These are phyloP conservation scores for Dynastes hyllus DNA, from an alignment of 2,888 invertebrate genomes.

Conservation along the genomic window DNA sequence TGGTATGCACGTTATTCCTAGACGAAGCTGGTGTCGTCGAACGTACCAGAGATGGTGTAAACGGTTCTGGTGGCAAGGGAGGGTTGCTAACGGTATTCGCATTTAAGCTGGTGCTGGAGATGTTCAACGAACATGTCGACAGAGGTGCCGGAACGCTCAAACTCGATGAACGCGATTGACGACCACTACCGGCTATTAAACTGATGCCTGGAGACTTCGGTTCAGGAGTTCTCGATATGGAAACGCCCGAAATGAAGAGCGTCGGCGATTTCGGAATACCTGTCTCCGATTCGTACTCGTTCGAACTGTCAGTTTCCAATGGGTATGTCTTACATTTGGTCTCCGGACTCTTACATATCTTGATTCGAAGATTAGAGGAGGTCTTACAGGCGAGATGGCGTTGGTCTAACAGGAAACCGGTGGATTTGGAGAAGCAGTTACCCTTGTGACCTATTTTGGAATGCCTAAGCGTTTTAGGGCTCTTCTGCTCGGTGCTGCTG, in stretches of 20 bases:
- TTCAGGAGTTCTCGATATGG: slow-evolving; percentile 74
- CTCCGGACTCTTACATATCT: slow-evolving; percentile 68
- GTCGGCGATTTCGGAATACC: slow-evolving; percentile 75
- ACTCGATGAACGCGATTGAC: slow-evolving; percentile 73
- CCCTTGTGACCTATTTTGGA: slow-evolving; percentile 61
- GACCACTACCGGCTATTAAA: slow-evolving; percentile 66
- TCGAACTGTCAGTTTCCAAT: slow-evolving; percentile 72
- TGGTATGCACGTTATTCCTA: slow-evolving; percentile 62
- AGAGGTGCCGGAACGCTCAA: slow-evolving; percentile 71
- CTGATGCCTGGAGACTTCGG: slow-evolving; percentile 67
- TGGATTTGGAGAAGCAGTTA: slow-evolving; percentile 68
- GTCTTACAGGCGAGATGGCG: slow-evolving; percentile 55
- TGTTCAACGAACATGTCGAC: slow-evolving; percentile 67
- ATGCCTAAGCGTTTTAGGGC: slow-evolving; percentile 64
- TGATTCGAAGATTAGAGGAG: slow-evolving; percentile 67
- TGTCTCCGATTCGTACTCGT: slow-evolving; percentile 75
- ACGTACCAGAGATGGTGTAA: slow-evolving; percentile 67
- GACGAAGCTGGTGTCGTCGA: slow-evolving; percentile 68
- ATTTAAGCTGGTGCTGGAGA: slow-evolving; percentile 68
- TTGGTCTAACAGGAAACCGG: slow-evolving; percentile 66
- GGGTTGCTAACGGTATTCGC: slow-evolving; percentile 57
- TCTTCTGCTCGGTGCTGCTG: slow-evolving; percentile 59
- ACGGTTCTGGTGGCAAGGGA: slow-evolving; percentile 67
- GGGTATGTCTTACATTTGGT: slow-evolving; percentile 62
- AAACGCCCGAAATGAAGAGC: slow-evolving; percentile 75